Conservation (phyloP, 2,888 invertebrate species). For the Cosmia trapezina region DNA sequence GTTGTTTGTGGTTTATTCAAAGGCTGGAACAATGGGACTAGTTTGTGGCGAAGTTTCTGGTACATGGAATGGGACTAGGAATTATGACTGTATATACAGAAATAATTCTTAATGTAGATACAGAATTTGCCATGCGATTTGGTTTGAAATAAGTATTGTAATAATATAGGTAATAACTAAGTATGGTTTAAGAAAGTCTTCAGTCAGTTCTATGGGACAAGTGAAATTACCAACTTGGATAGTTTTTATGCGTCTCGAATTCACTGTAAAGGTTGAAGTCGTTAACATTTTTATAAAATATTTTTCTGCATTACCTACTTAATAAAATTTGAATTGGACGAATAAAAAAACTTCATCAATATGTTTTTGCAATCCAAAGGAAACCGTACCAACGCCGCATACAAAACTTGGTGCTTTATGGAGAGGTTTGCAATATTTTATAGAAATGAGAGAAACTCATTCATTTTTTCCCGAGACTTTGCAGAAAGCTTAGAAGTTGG, state of each 20-base stretch:
- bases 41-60: constrained; percentile 30
- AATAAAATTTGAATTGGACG: not conserved
- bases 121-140: not conserved
- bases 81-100: not conserved
- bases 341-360: constrained; percentile 31
- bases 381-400: constrained; percentile 15
- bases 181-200: not conserved
- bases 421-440: constrained; percentile 47
- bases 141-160: no score
- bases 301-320: not conserved
- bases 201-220: not conserved
- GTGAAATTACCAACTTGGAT: not conserved
- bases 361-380: constrained; percentile 18
- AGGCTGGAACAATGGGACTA: constrained; percentile 37
- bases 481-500: constrained; percentile 47
- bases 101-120: not conserved
- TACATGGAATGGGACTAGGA: constrained; percentile 17
- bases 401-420: constrained; percentile 36
- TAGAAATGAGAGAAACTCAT: constrained; percentile 52
- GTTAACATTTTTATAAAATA: not conserved
- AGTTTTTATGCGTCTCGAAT: not conserved
- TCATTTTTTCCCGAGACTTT: constrained; percentile 42
- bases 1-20: constrained; percentile 41
- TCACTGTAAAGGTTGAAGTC: not conserved
- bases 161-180: no score